Conservation (phyloP, 2,797 vertebrate species). For the Adrianichthys oophorus region DNA sequence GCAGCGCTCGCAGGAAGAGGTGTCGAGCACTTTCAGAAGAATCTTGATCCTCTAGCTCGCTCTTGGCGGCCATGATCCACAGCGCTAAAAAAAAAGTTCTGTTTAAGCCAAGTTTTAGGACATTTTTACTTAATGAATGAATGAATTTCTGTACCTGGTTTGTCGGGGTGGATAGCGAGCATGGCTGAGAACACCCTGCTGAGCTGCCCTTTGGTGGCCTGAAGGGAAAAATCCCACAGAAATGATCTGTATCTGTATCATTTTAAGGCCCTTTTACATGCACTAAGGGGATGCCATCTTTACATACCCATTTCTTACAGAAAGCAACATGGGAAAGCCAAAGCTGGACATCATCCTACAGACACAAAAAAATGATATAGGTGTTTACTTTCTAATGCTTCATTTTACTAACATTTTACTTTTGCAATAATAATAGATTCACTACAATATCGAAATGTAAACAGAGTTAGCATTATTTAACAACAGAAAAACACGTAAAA, state of each 20-base stretch:
- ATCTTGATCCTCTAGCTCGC: constrained; percentile 90
- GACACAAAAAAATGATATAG: constrained; percentile 3
- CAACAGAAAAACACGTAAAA: no score
- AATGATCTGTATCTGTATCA: neutral
- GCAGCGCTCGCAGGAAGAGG: constrained; percentile 92
- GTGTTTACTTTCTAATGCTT: neutral
- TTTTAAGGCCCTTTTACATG: no score
- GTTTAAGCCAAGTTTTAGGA: no score
- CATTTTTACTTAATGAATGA: constrained; percentile 6
- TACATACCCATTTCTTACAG: constrained; percentile 96
- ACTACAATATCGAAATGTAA: no score
- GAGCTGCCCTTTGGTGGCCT: constrained; percentile 86
- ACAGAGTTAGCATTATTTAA: no score
- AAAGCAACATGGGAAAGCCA: constrained; percentile 95
- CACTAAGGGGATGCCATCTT: neutral
- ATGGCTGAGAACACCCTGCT: constrained; percentile 91
- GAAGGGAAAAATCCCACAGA: constrained; percentile 15
- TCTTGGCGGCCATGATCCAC: constrained; percentile 98
- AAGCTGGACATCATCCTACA: constrained; percentile 90
- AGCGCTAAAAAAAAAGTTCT: constrained; percentile 69
- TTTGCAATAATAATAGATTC: no score
- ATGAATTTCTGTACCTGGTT: constrained; percentile 83
- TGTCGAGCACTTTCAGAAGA: constrained; percentile 92
- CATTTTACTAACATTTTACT: no score
- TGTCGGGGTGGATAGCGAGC: constrained; percentile 94